A percentile compares a stretch with the other conserved stretches of the same genome.
Conservation (phyloP, 2,888 invertebrate species). For the Acrobasis consociella region DNA sequence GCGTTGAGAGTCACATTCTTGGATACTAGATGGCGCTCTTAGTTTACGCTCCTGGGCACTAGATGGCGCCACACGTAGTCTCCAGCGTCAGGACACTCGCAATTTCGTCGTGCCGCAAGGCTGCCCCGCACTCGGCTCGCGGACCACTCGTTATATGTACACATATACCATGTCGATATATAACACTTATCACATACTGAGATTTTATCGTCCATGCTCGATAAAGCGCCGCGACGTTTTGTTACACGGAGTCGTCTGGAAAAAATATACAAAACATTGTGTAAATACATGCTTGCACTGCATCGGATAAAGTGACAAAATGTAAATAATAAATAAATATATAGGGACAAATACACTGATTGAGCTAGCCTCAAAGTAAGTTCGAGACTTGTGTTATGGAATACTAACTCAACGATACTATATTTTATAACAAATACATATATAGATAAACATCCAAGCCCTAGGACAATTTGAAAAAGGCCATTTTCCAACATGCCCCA, state of each 20-base stretch:
- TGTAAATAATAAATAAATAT: too few relatives aligned
- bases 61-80: not conserved
- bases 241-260: slow-evolving; percentile 80
- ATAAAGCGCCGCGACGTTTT: slow-evolving; percentile 60
- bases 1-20: slow-evolving; percentile 7
- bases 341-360: too few relatives aligned
- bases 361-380: too few relatives aligned
- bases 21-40: not conserved
- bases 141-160: slow-evolving; percentile 51
- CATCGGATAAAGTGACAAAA: too few relatives aligned
- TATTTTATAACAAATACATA: too few relatives aligned
- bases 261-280: slow-evolving; percentile 30
- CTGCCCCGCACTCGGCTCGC: slow-evolving; percentile 19
- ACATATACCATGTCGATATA: slow-evolving; percentile 53
- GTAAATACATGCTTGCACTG: not conserved
- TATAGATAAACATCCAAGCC: too few relatives aligned
- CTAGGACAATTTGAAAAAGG: too few relatives aligned
- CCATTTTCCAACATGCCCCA: too few relatives aligned
- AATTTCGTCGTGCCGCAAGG: slow-evolving; percentile 5
- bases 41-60: not conserved
- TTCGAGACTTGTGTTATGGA: too few relatives aligned
- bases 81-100: not conserved
- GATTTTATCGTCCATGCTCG: slow-evolving; percentile 79
- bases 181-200: slow-evolving; percentile 79
- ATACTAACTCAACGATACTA: too few relatives aligned